A percentile compares a stretch with the other conserved stretches of the same genome.
These are phyloP conservation scores for Xanthorhoe designata DNA, from an alignment of 2,888 invertebrate genomes.

Conservation along the genomic window DNA sequence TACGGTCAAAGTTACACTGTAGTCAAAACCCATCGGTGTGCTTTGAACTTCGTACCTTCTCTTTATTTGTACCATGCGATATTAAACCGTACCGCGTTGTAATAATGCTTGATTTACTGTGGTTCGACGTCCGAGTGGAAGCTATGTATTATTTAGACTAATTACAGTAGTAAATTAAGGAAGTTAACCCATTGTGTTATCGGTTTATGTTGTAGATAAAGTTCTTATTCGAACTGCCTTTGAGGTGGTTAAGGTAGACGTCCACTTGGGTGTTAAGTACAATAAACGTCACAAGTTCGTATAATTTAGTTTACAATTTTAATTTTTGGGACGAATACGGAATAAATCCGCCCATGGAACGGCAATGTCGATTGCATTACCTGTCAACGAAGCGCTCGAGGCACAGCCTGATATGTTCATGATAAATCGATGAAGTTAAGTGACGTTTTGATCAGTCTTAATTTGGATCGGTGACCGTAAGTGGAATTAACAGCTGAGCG, in stretches of 20 bases:
- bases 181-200: constrained; percentile 49
- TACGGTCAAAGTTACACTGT: constrained; percentile 5
- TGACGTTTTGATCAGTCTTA: too few species aligned
- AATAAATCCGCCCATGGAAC: too few species aligned
- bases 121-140: constrained; percentile 15
- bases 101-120: constrained; percentile 21
- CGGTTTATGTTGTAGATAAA: constrained; percentile 52
- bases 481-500: too few species aligned
- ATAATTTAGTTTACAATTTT: too few species aligned
- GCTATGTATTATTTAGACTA: constrained; percentile 50
- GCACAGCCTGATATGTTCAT: too few species aligned
- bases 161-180: constrained; percentile 57
- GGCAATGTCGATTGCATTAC: too few species aligned
- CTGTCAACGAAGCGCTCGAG: too few species aligned
- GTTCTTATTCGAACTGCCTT: constrained; percentile 34
- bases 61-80: constrained; percentile 9
- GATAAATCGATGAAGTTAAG: too few species aligned
- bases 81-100: constrained; percentile 7
- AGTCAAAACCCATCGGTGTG: constrained; percentile 14
- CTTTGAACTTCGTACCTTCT: constrained; percentile 27
- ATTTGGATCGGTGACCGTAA: too few species aligned
- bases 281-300: not conserved
- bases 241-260: constrained; percentile 7
- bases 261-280: not conserved
- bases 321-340: too few species aligned